Base-by-base conservation (phyloP, 1,140 invertebrate genomes). In the Radopholus similis region DNA sequence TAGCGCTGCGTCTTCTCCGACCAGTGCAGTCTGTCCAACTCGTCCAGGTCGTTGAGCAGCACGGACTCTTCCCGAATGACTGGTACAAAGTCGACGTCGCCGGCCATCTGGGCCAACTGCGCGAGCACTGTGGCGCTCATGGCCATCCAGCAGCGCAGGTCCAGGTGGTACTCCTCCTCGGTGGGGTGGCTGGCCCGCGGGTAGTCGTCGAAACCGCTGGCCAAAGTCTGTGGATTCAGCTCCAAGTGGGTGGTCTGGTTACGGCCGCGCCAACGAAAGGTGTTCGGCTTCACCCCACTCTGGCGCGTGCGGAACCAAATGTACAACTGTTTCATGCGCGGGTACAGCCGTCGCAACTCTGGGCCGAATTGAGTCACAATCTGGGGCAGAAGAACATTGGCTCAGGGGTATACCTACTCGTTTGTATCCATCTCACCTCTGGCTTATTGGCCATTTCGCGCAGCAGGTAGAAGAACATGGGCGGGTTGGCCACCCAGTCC, bases 191-290 rank as follows among this genome's bases (percentile, higher is more conserved):
- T 95, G 6, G 95, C 92, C 77, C 95, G 86, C 0, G 95, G 96
- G 86, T 91, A 98, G 84, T 98, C 96, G 83, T 99, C 96, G 2
- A 99, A 84, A 0, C 96, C 96, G 0, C 94, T 97, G 0, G 93
- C 91, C 15, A 99, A 84, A 0, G 94, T 97, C 85, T 63, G 95
- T 0, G 95, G 94, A 86, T 97, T 99, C 0, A 99, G 84, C 83
- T 98, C 93, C 23, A 86, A 82, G 4, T 86, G 86, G 0, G 89
- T 88, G 9, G 87, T 87, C 0, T 86, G 83, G 83, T 93, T 89
- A 37, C 93, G 85, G 0, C 93, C 92, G 40, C 89, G 84, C 93
- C 93, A 95, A 18, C 84, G 80, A 64, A 71, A 73, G 21, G 64
- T 79, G 26, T 72, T 73, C 0, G 89, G 84, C 21, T 89, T 68